A percentile compares a stretch with the other conserved stretches of the same genome.
phyloP scores from a whole-genome alignment of 2,797 vertebrate species.

The Poeciliopsis presidionis region DNA sequence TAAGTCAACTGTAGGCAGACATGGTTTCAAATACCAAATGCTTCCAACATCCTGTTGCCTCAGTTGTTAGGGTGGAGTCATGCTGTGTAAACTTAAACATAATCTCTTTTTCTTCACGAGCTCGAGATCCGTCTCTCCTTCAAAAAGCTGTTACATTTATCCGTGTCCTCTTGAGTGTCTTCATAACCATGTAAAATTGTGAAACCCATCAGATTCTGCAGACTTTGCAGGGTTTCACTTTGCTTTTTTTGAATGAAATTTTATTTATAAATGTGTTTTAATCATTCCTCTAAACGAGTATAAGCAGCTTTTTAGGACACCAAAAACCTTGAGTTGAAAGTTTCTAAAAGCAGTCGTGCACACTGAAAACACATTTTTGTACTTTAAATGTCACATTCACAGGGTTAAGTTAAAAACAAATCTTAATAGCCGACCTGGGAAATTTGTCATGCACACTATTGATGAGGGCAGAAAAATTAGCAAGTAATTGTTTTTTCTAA shows the following conservation, averaged over 20 bases:
- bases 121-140: conserved; percentile 29
- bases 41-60: conserved; percentile 12
- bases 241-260: not conserved
- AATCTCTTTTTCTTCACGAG: conserved; percentile 9
- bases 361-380: not conserved
- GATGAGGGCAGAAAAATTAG: not conserved
- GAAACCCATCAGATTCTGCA: not conserved
- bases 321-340: not conserved
- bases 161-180: conserved; percentile 19
- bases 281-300: not conserved
- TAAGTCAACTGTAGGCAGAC: not conserved
- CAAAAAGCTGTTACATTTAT: conserved; percentile 27
- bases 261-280: not conserved
- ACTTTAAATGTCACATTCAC: not conserved
- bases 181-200: conserved; percentile 2
- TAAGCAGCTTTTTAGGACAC: not conserved
- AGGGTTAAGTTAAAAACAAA: not conserved
- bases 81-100: conserved; percentile 34
- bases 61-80: conserved; percentile 53
- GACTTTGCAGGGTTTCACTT: not conserved
- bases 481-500: not conserved
- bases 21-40: not conserved
- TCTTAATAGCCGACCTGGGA: not conserved
- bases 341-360: not conserved
- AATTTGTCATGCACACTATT: not conserved